phyloP scores from a whole-genome alignment of 2,888 invertebrate genomes.

The Apamea epomidion region DNA sequence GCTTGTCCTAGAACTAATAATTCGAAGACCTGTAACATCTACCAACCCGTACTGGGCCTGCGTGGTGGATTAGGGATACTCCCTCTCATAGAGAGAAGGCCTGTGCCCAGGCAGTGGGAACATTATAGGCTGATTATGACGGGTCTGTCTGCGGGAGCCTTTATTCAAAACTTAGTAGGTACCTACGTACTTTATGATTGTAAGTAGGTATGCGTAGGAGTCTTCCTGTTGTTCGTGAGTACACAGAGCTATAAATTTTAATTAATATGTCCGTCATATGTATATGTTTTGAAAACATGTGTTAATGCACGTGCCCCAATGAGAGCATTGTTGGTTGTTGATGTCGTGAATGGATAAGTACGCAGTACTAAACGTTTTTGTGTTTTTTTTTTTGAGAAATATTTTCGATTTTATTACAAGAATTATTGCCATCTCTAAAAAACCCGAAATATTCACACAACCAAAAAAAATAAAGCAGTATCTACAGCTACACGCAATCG shows the following conservation, averaged over 20 bases:
- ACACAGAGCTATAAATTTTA: slow-evolving; percentile 49
- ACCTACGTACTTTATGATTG: neutral
- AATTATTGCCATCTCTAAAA: neutral
- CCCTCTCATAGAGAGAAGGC: neutral
- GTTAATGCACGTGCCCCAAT: slow-evolving; percentile 6
- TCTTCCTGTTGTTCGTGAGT: slow-evolving; percentile 38
- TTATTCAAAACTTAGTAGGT: slow-evolving; percentile 5
- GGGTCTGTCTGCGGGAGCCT: neutral
- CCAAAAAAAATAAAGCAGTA: neutral
- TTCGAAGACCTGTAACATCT: neutral
- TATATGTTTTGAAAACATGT: slow-evolving; percentile 34
- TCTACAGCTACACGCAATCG: neutral
- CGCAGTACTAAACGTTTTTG: too few relatives aligned
- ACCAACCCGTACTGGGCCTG: neutral
- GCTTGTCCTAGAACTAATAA: neutral
- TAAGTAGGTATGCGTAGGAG: slow-evolving; percentile 29
- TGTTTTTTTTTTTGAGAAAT: neutral
- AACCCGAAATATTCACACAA: neutral
- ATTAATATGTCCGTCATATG: slow-evolving; percentile 35
- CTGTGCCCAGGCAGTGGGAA: neutral
- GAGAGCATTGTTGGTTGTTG: neutral
- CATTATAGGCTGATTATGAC: neutral
- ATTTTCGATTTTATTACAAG: neutral
- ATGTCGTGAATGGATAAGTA: neutral
- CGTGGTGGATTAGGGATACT: neutral